Evolutionary conservation across 1,140 invertebrate species (phyloP).

Genomic region (Drosophila equinoxialis): DNA sequence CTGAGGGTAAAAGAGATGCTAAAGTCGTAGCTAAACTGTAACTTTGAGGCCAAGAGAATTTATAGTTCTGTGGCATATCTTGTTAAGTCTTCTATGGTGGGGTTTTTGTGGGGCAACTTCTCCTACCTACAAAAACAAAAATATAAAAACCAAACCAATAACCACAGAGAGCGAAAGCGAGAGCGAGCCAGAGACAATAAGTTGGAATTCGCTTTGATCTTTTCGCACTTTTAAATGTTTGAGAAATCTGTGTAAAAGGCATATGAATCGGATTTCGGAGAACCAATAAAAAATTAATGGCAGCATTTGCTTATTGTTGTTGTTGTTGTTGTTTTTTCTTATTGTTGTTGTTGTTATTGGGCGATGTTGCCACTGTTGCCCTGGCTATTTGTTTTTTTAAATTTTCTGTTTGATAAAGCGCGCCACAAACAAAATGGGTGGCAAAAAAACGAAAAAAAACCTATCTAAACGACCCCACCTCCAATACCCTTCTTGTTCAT

Average conservation of each 20-base stretch:
- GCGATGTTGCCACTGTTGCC: constrained; percentile 35
- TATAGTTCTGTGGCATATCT: constrained; percentile 56
- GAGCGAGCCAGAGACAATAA: constrained; percentile 61
- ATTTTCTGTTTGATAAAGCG: constrained; percentile 81
- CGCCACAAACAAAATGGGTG: constrained; percentile 78
- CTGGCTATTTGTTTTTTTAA: constrained; percentile 75
- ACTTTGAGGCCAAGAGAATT: constrained; percentile 41
- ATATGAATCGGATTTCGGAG: constrained; percentile 76
- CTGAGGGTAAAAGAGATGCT: background rate
- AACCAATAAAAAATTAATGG: constrained; percentile 81
- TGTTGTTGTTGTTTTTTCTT: constrained; percentile 30
- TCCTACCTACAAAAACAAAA: background rate
- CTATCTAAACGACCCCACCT: background rate
- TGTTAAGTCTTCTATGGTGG: constrained; percentile 40
- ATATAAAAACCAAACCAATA: background rate
- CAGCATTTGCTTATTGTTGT: constrained; percentile 48
- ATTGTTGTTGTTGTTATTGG: constrained; percentile 15
- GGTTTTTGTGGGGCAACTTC: background rate
- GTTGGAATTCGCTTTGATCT: constrained; percentile 79
- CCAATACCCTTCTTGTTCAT: background rate
- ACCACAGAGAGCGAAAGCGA: constrained; percentile 4
- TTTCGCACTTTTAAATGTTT: constrained; percentile 81
- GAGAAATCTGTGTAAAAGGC: constrained; percentile 80
- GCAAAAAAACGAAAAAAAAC: constrained; percentile 63
- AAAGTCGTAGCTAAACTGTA: constrained; percentile 29